A percentile compares a stretch with the other conserved stretches of the same genome.
Evolutionary conservation across 2,888 invertebrate genomes (phyloP).

Genomic region (Cosmorhoe ocellata): DNA sequence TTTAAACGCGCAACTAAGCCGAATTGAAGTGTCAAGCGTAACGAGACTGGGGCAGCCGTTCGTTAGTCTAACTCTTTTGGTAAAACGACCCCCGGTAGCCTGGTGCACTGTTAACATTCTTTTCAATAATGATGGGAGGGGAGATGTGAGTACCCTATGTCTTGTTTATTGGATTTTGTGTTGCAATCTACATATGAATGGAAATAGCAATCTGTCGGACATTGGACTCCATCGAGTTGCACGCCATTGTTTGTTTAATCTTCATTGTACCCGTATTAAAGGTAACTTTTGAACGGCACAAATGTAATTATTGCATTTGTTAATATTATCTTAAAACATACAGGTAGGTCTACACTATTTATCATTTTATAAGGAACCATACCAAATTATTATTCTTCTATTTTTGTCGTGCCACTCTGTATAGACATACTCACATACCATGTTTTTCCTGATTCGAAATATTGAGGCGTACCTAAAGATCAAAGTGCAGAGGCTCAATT

Average conservation of each 20-base stretch:
- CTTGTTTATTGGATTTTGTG: constrained; percentile 83
- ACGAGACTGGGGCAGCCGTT: constrained; percentile 73
- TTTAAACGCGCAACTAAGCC: constrained; percentile 65
- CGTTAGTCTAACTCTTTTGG: constrained; percentile 82
- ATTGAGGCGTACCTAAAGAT: too few species aligned
- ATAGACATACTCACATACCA: too few species aligned
- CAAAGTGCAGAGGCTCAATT: too few species aligned
- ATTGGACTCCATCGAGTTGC: constrained; percentile 60
- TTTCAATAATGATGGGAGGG: constrained; percentile 79
- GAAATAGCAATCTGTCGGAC: constrained; percentile 74
- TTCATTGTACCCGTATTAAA: constrained; percentile 34
- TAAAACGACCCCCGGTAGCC: constrained; percentile 77
- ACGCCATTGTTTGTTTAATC: constrained; percentile 48
- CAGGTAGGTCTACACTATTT: neutral
- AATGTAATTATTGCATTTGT: constrained; percentile 39
- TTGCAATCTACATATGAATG: constrained; percentile 81
- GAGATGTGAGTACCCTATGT: constrained; percentile 68
- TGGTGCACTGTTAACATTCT: constrained; percentile 78
- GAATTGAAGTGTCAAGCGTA: constrained; percentile 77
- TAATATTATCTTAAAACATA: constrained; percentile 35
- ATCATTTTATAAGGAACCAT: constrained; percentile 5
- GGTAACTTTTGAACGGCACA: constrained; percentile 22
- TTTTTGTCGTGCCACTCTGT: too few species aligned
- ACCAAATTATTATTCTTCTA: too few species aligned
- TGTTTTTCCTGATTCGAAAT: too few species aligned